Base-by-base conservation (phyloP, 2,797 vertebrate species). In the Squalus acanthias region DNA sequence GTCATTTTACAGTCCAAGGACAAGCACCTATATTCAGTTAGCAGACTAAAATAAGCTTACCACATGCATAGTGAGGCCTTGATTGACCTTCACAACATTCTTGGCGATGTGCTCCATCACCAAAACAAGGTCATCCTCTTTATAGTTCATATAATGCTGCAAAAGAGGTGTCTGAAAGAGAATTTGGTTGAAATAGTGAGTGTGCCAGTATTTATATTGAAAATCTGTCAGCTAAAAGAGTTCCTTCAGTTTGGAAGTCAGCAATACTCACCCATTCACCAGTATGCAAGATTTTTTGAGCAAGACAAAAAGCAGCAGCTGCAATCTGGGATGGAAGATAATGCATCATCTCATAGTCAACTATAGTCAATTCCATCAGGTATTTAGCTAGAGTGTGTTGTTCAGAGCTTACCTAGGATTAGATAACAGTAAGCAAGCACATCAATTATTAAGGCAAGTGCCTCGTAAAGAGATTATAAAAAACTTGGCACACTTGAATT, bases 91-190 rank as follows among this genome's bases (percentile, higher is more conserved):
- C 74, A 98, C 97, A 0, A 98, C 96, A 5, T 98, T 98, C 96
- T 98, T 98, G 96, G 98, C 98, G 17, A 98, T 97, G 97, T 97
- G 98, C 96, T 97, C 97, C 98, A 98, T 97, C 96, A 98, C 89
- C 0, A 98, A 96, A 96, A 97, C 97, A 65, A 98, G 97, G 96
- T 98, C 97, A 4, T 96, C 96, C 96, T 98, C 97, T 8, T 97
- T 97, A 4, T 98, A 98, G 0, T 97, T 97, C 0, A 98, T 97
- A 97, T 98, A 98, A 96, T 97, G 97, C 96, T 98, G 97, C 97
- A 98, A 98, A 0, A 97, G 97, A 2, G 97, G 39, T 67, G 98
- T 98, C 98, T 98, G 96, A 7, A 96, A 57, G 22, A 67, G 22
- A 67, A 95, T 69, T 24, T 13, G 4, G 22, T 60, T 10, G 2